Evolutionary conservation across 2,888 invertebrate species (phyloP), one percentile per base, ranked within the genome.

Genomic region (Falcaria lacertinaria): DNA sequence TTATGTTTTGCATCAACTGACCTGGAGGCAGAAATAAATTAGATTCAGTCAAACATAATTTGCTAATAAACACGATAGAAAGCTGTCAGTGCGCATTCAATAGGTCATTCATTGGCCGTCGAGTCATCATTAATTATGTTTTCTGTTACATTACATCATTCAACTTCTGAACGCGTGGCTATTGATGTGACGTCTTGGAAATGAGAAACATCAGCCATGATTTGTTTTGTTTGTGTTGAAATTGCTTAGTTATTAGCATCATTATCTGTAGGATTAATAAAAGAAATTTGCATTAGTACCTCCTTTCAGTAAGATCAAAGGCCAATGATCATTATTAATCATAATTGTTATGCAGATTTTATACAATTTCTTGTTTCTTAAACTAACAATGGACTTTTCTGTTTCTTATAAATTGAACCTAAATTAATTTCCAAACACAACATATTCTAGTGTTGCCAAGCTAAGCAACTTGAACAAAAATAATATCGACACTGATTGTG

Each of bases 41-140:
- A 60, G 61, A 62, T 72, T 57, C 62, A 63, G 50, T 55, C 51
- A 53, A 39, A 41, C 42, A 47, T 41, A 69, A 64, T 63, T 66
- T 60, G 57, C 60, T 60, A 66, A 64, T 68, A 72, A 66, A 68
- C 65, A 49, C 57, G 48, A 60, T 65, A 67, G 63, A 70, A 64
- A 67, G 52, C 49, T 44, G 51, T 37, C 52, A 41, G 38, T 35
- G 58, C 54, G 52, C 54, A 49, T 63, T 63, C 58, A 73, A 73
- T 73, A 48, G 62, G 34, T 64, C 58, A 74, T 74, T 71, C 71
- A 74, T 69, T 58, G 47, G 52, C 41, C 50, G 64, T 64, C 69
- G 71, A 70, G 47, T 52, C 41, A 64, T 67, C 70, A 69, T 75
- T 69, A 74, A 64, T 73, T 67, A 69, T 63, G 54, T 64, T 67